These are phyloP conservation scores for Maniola hyperantus DNA, from an alignment of 2,888 invertebrate genomes.

Conservation along the genomic window DNA sequence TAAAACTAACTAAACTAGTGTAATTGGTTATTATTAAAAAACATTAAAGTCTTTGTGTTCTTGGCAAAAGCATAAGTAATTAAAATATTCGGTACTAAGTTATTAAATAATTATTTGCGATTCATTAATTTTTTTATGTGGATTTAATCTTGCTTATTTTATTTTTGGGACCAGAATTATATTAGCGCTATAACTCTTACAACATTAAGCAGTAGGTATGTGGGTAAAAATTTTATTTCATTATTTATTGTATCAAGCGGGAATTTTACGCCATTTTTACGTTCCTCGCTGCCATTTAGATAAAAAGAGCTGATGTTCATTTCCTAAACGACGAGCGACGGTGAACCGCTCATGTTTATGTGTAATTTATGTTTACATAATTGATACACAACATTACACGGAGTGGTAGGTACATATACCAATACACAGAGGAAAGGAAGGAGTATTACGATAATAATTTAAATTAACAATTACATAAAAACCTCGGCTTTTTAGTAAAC, in stretches of 20 bases:
- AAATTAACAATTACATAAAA: no score
- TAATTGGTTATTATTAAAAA: no score
- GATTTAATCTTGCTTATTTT: conserved; percentile 6
- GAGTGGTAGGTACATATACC: neutral
- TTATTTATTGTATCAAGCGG: conserved; percentile 68
- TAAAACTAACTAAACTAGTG: no score
- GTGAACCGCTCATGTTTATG: conserved; percentile 46
- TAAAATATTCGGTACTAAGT: no score
- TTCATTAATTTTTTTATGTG: neutral
- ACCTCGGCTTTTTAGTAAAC: no score
- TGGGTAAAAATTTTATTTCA: conserved; percentile 60
- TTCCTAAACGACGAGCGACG: conserved; percentile 59
- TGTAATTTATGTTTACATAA: conserved; percentile 40
- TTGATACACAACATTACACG: conserved; percentile 36
- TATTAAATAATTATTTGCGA: no score
- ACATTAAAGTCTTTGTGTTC: no score
- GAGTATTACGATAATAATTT: no score
- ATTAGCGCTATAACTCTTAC: conserved; percentile 40
- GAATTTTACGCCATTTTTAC: conserved; percentile 71
- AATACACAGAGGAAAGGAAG: no score
- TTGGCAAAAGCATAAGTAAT: no score
- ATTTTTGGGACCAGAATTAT: conserved; percentile 26
- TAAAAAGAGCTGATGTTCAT: conserved; percentile 69
- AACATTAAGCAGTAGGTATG: conserved; percentile 44
- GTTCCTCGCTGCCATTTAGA: conserved; percentile 69